These are phyloP conservation scores for Hydropsyche betteni DNA, from an alignment of 2,888 invertebrate species.

Conservation along the genomic window DNA sequence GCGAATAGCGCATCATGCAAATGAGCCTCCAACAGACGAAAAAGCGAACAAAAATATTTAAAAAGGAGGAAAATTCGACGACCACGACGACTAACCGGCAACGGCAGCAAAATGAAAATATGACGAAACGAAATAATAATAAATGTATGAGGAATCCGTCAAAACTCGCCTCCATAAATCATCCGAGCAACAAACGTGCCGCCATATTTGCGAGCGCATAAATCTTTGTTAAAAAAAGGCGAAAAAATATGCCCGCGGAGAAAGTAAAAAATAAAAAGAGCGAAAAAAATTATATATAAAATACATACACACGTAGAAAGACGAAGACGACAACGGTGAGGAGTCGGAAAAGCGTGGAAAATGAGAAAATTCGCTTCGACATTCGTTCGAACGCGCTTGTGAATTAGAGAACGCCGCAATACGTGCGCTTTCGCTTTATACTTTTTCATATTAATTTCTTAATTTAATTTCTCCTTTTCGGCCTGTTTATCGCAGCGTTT, in stretches of 20 bases:
- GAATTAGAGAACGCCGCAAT: conserved; percentile 22
- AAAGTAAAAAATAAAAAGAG: conserved; percentile 5
- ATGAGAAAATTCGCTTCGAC: conserved; percentile 32
- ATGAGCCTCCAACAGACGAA: conserved; percentile 44
- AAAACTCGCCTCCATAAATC: conserved; percentile 51
- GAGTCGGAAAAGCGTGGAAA: conserved; percentile 28
- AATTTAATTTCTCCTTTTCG: conserved; percentile 12
- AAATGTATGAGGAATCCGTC: conserved; percentile 50
- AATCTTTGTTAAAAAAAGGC: conserved; percentile 51
- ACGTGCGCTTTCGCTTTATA: conserved; percentile 3
- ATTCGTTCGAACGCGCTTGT: conserved; percentile 13
- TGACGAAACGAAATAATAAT: conserved; percentile 36
- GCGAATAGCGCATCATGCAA: conserved; percentile 44
- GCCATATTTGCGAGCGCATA: conserved; percentile 49
- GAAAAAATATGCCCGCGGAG: conserved; percentile 34
- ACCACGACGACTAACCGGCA: conserved; percentile 13
- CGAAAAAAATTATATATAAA: conserved; percentile 15
- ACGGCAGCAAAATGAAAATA: conserved; percentile 24
- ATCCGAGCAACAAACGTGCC: conserved; percentile 48
- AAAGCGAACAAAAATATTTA: conserved; percentile 38
- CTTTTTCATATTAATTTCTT: conserved; percentile 21
- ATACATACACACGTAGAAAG: neutral
- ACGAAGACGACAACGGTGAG: conserved; percentile 3
- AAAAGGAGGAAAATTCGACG: conserved; percentile 1
- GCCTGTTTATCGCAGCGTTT: neutral